Evolutionary conservation across 2,797 vertebrate species (phyloP).

Genomic region (Carapus acus): DNA sequence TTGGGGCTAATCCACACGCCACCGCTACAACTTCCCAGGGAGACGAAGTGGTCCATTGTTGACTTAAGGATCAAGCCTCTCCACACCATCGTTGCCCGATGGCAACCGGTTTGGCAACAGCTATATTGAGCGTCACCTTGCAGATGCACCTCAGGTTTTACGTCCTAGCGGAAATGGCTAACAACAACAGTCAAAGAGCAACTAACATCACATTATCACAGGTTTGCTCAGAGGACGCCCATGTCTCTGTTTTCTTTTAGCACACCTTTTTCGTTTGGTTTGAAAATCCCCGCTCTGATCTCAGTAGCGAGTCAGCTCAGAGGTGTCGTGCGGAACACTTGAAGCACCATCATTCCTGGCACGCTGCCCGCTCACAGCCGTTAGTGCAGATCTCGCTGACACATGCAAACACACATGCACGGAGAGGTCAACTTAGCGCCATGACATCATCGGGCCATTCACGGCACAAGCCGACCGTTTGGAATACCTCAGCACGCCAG

Average conservation of each 20-base stretch:
- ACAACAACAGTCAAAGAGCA: no score
- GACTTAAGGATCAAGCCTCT: slow-evolving; percentile 15
- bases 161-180: no score
- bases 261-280: no score
- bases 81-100: no score
- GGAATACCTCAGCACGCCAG: slow-evolving; percentile 7
- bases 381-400: slow-evolving; percentile 33
- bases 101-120: no score
- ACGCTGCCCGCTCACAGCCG: slow-evolving; percentile 7
- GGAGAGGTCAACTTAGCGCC: slow-evolving; percentile 1
- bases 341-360: slow-evolving; percentile 32
- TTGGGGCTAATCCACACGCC: slow-evolving; percentile 58
- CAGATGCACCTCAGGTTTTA: no score
- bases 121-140: no score
- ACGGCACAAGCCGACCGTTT: slow-evolving; percentile 12
- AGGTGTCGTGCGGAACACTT: slow-evolving; percentile 15
- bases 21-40: slow-evolving; percentile 11
- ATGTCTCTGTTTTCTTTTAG: no score
- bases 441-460: slow-evolving; percentile 28
- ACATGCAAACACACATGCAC: slow-evolving; percentile 6
- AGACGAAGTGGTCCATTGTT: slow-evolving; percentile 25
- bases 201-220: no score
- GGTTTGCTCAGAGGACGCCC: no score
- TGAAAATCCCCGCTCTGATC: background rate
- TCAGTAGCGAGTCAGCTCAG: slow-evolving; percentile 21